A percentile compares a stretch with the other conserved stretches of the same genome.
phyloP scores from a whole-genome alignment of 2,113 vertebrate species.

The Phylloscopus trochilus region DNA sequence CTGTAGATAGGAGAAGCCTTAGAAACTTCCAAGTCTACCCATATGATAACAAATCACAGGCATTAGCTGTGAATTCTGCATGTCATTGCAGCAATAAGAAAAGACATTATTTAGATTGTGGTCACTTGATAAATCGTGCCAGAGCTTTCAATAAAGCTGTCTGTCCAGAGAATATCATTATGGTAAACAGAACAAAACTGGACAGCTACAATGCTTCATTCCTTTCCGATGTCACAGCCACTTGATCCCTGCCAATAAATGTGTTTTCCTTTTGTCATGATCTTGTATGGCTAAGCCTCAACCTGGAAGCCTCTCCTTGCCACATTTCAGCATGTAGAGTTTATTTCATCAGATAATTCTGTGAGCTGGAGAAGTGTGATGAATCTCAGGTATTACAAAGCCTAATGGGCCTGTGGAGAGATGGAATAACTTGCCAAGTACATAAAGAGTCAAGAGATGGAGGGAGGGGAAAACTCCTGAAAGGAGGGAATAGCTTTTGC shows the following conservation, averaged over 20 bases:
- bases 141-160: constrained; percentile 29
- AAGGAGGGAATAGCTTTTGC: neutral
- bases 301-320: neutral
- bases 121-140: neutral
- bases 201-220: constrained; percentile 6
- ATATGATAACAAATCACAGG: constrained; percentile 17
- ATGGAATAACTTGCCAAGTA: neutral
- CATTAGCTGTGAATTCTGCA: neutral
- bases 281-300: neutral
- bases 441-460: neutral
- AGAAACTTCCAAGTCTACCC: constrained; percentile 27
- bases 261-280: constrained; percentile 10
- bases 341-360: neutral
- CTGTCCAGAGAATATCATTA: constrained; percentile 40
- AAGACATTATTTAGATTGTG: constrained; percentile 20
- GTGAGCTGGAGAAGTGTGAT: neutral
- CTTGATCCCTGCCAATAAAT: neutral
- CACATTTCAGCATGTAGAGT: neutral
- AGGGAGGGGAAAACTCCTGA: neutral
- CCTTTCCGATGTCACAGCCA: constrained; percentile 32
- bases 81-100: neutral
- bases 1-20: constrained; percentile 8
- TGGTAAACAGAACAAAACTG: constrained; percentile 42
- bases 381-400: constrained; percentile 8
- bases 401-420: neutral